Evolutionary conservation across 1,140 invertebrate species (phyloP).

Genomic region (Tetramorium simillimum): DNA sequence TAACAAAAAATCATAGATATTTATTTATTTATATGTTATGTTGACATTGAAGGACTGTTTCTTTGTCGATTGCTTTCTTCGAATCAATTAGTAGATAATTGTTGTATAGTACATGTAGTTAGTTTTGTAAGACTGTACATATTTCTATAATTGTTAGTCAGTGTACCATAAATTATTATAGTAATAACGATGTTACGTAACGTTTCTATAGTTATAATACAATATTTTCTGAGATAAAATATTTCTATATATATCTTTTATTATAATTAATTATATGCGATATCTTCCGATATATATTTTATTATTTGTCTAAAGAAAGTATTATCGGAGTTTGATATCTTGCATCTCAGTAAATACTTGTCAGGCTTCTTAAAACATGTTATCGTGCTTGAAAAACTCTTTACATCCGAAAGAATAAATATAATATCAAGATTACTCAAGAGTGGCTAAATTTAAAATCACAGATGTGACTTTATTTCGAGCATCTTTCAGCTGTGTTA

Average conservation of each 20-base stretch:
- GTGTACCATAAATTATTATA: too few species aligned
- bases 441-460: background rate
- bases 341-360: background rate
- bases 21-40: background rate
- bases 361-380: background rate
- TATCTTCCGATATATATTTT: background rate
- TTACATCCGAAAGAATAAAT: background rate
- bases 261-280: background rate
- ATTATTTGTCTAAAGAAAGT: background rate
- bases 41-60: background rate
- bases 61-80: background rate
- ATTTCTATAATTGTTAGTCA: background rate
- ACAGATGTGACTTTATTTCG: constrained; percentile 28
- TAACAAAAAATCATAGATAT: background rate
- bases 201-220: background rate
- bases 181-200: background rate
- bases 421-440: background rate
- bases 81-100: background rate
- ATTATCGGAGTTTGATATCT: background rate
- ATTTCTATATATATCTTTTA: background rate
- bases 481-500: constrained; percentile 16
- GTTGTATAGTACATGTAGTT: background rate
- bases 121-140: background rate
- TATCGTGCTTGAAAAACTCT: background rate
- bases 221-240: background rate